phyloP scores from a whole-genome alignment of 2,797 vertebrate species.

The Falco peregrinus region DNA sequence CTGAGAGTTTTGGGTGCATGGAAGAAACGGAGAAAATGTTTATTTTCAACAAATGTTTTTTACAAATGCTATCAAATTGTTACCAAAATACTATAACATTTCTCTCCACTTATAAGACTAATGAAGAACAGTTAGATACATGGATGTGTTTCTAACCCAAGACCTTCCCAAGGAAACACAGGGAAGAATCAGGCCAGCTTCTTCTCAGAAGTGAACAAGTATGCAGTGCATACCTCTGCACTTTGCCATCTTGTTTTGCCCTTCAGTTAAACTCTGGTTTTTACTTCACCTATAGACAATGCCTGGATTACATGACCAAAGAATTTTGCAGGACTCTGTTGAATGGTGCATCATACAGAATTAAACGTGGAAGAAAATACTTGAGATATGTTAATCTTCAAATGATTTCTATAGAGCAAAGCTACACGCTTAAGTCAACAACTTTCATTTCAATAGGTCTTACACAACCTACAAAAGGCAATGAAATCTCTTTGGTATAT shows the following conservation, averaged over 20 bases:
- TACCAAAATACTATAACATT: neutral
- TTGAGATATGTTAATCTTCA: neutral
- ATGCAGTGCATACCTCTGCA: neutral
- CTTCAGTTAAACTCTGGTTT: neutral
- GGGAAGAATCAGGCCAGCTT: neutral
- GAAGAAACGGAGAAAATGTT: neutral
- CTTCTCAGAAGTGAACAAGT: neutral
- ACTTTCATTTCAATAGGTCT: neutral
- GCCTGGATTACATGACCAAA: neutral
- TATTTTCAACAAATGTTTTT: neutral
- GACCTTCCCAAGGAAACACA: neutral
- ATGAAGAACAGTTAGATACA: neutral
- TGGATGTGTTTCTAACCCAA: neutral
- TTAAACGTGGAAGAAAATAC: neutral
- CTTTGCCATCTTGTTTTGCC: neutral
- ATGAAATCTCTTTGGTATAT: neutral
- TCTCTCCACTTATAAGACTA: neutral
- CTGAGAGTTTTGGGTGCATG: neutral
- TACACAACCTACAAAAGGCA: neutral
- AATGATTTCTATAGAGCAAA: neutral
- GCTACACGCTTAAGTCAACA: neutral
- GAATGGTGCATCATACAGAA: neutral
- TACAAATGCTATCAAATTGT: neutral
- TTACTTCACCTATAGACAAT: neutral
- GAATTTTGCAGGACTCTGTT: neutral